These are phyloP conservation scores for Machimus atricapillus DNA, from an alignment of 2,888 invertebrate species.

Conservation along the genomic window DNA sequence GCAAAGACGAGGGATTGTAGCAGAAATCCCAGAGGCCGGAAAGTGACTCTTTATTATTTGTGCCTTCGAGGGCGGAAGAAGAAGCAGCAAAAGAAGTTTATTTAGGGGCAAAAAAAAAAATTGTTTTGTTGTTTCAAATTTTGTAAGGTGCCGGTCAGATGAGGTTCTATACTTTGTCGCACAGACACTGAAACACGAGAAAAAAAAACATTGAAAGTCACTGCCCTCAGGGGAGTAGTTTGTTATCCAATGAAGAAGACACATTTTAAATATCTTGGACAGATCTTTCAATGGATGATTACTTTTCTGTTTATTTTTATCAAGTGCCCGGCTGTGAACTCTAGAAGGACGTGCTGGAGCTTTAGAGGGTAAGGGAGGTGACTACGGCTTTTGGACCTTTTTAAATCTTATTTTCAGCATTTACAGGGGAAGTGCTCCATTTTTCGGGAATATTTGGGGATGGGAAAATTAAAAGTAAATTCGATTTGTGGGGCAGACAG, in stretches of 20 bases:
- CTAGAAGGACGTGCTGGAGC: not conserved
- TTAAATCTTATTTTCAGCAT: not conserved
- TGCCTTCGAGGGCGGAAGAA: not conserved
- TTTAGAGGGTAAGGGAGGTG: not conserved
- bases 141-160: not conserved
- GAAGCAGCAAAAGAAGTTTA: constrained; percentile 1
- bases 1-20: not conserved
- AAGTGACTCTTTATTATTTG: not conserved
- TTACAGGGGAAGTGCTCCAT: not conserved
- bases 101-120: not conserved
- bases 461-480: constrained; percentile 7
- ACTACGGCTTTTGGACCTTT: not conserved
- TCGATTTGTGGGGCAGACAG: not conserved
- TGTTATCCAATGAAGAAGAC: not conserved
- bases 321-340: not conserved
- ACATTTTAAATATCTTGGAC: not conserved
- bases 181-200: not conserved
- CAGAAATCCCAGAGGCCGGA: not conserved
- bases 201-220: not conserved
- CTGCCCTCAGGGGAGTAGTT: not conserved
- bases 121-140: not conserved
- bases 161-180: not conserved
- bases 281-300: not conserved
- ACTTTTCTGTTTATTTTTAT: constrained; percentile 4
- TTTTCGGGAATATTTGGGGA: not conserved